These are phyloP conservation scores for Knipowitschia caucasica DNA, from an alignment of 2,797 vertebrate genomes.

Conservation along the genomic window DNA sequence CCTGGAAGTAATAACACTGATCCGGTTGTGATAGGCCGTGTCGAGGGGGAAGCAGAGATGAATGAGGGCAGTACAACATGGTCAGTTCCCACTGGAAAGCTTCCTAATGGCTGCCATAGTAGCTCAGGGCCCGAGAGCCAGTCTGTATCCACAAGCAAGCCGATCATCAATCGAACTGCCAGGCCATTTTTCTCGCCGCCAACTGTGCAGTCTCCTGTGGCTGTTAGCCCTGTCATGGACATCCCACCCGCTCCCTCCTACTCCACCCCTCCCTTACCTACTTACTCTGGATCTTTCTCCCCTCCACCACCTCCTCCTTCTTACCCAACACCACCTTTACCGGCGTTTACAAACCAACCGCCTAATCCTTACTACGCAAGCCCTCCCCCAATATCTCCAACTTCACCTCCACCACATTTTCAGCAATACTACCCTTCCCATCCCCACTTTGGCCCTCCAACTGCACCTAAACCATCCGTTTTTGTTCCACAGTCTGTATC, in stretches of 20 bases:
- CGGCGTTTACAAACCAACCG: conserved; percentile 64
- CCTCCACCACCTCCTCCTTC: conserved; percentile 75
- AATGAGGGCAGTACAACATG: conserved; percentile 45
- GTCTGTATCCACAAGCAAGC: conserved; percentile 55
- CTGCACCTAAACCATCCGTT: conserved; percentile 67
- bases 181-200: conserved; percentile 85
- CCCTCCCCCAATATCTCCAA: conserved; percentile 56
- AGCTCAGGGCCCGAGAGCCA: conserved; percentile 70
- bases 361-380: conserved; percentile 49
- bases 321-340: conserved; percentile 74
- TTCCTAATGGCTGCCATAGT: conserved; percentile 64
- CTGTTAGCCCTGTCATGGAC: conserved; percentile 50
- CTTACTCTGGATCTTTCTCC: conserved; percentile 53
- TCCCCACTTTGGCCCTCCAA: conserved; percentile 71
- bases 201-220: conserved; percentile 55
- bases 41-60: conserved; percentile 40
- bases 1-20: conserved; percentile 38
- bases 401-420: conserved; percentile 34
- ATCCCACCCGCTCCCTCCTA: conserved; percentile 82
- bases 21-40: conserved; percentile 37
- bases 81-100: conserved; percentile 44
- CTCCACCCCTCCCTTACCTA: conserved; percentile 66
- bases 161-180: conserved; percentile 89
- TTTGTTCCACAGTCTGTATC: conserved; percentile 59
- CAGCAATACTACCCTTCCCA: conserved; percentile 61